Evolutionary conservation across 2,797 vertebrate genomes (phyloP).

Genomic region (Channa striata): DNA sequence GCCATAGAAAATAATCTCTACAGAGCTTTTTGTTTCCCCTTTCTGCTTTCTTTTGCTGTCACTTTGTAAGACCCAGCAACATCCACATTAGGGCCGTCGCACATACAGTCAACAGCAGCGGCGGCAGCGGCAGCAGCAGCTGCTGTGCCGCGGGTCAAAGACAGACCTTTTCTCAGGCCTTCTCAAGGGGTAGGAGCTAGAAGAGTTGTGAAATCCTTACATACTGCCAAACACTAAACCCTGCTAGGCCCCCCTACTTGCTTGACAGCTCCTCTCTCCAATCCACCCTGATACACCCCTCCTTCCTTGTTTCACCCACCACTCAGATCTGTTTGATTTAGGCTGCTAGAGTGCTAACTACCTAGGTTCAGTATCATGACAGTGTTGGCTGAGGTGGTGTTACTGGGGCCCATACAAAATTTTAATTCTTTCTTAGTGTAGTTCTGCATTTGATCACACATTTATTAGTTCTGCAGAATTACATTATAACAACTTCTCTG

Average conservation of each 20-base stretch:
- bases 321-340: constrained; percentile 56
- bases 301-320: constrained; percentile 48
- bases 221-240: constrained; percentile 73
- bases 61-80: constrained; percentile 51
- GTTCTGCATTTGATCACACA: constrained; percentile 20
- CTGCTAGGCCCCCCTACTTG: constrained; percentile 36
- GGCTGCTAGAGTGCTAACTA: constrained; percentile 41
- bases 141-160: constrained; percentile 78
- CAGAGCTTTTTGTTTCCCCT: constrained; percentile 27
- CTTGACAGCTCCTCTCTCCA: constrained; percentile 48
- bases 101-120: constrained; percentile 54
- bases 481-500: constrained; percentile 41
- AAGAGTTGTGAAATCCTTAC: constrained; percentile 82
- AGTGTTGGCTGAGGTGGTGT: constrained; percentile 45
- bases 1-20: constrained; percentile 32
- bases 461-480: constrained; percentile 21
- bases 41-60: constrained; percentile 45
- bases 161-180: constrained; percentile 61
- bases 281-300: constrained; percentile 31
- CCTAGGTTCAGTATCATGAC: constrained; percentile 48
- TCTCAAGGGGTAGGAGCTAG: constrained; percentile 72
- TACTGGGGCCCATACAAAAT: constrained; percentile 32
- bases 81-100: constrained; percentile 52
- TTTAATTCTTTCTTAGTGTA: constrained; percentile 45
- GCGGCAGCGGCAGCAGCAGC: constrained; percentile 62